Evolutionary conservation across 2,113 vertebrate genomes (phyloP), one percentile per base, ranked within the genome.

Genomic region (Apeltes quadracus): DNA sequence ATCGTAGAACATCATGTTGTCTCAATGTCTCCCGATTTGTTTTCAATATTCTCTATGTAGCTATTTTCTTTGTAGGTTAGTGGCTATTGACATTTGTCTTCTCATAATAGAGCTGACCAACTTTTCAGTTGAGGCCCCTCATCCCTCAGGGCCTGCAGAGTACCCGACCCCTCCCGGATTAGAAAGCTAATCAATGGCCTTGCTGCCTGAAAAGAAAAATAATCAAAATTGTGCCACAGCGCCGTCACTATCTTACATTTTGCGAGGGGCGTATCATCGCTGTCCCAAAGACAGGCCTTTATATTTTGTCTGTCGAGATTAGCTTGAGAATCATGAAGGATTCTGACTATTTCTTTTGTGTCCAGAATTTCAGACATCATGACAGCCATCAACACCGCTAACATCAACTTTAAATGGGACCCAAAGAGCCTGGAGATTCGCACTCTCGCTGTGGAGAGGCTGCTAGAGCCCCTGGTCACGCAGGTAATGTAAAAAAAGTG

Each of bases 391-490:
- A 97, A 96, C 77, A 96, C 55, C 5, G 93, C 95, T 58, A 99
- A 96, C 85, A 97, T 99, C 82, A 99, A 97, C 89, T 98, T 99
- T 84, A 99, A 97, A 94, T 99, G 98, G 98, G 97, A 99, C 84
- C 97, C 98, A 63, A 99, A 99, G 91, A 99, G 96, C 82, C 88
- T 99, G 61, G 98, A 99, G 93, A 99, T 99, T 75, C 95, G 97
- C 69, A 99, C 98, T 2, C 89, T 99, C 83, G 97, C 98, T 2
- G 98, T 99, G 70, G 98, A 99, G 87, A 94, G 96, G 85, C 91
- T 99, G 61, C 93, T 99, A 22, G 97, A 99, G 78, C 98, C 98
- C 53, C 92, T 99, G 79, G 98, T 99, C 72, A 98, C 97, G 20
- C 98, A 99, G 97, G 97, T 99, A 94, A 74, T 58, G 34, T 53